phyloP scores from a whole-genome alignment of 1,140 invertebrate species.

The Lasaia peninsularis region DNA sequence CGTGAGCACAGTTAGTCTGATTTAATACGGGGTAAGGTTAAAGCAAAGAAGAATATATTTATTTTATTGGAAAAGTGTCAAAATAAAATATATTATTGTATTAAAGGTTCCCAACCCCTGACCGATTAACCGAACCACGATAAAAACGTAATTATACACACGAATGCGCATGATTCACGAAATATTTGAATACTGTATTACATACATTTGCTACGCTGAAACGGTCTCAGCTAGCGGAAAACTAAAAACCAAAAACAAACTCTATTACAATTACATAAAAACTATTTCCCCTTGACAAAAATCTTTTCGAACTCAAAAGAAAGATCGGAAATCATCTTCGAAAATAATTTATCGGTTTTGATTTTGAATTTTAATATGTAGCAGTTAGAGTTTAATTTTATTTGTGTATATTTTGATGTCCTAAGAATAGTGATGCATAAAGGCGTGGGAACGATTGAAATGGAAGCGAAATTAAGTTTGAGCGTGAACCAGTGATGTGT shows the following conservation, averaged over 20 bases:
- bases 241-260: constrained; percentile 30
- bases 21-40: no score
- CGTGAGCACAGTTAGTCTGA: no score
- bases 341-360: constrained; percentile 19
- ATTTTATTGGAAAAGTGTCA: background rate
- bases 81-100: constrained; percentile 2
- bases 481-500: constrained; percentile 49
- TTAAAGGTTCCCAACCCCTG: constrained; percentile 40
- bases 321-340: constrained; percentile 42
- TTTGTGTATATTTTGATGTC: constrained; percentile 24
- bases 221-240: constrained; percentile 27
- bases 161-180: constrained; percentile 64
- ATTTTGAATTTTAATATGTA: constrained; percentile 30
- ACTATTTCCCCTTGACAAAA: constrained; percentile 24
- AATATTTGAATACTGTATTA: constrained; percentile 63
- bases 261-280: constrained; percentile 14
- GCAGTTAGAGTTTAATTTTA: constrained; percentile 33
- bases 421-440: constrained; percentile 56
- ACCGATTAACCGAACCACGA: constrained; percentile 41
- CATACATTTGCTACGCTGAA: constrained; percentile 48
- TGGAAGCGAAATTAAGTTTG: constrained; percentile 41
- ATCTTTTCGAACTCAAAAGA: constrained; percentile 35
- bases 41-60: no score
- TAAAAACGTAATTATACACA: constrained; percentile 70
- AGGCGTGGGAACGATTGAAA: constrained; percentile 62